Evolutionary conservation across 2,797 vertebrate genomes (phyloP), one percentile per base, ranked within the genome.

Genomic region (Pristis pectinata): DNA sequence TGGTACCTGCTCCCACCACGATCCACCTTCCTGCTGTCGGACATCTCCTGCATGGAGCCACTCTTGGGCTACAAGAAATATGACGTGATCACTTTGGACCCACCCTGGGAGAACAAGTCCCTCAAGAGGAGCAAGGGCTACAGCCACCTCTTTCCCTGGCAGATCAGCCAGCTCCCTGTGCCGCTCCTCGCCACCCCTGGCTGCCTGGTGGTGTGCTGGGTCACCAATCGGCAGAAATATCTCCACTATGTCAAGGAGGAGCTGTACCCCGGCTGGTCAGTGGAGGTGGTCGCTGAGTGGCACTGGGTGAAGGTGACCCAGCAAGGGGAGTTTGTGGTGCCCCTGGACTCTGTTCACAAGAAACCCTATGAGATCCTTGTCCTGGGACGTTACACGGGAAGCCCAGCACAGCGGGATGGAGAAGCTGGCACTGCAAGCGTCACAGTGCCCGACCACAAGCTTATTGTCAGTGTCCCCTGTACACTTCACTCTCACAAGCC

Each of bases 101-200:
- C 99, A 94, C 99, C 98, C 0, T 99, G 99, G 99, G 98, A 99
- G 97, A 99, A 99, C 96, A 99, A 99, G 96, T 99, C 99, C 8
- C 97, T 99, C 95, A 99, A 99, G 97, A 98, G 99, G 96, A 99
- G 98, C 96, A 98, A 97, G 94, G 98, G 98, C 95, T 99, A 99
- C 95, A 96, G 95, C 95, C 97, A 96, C 95, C 97, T 99, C 95
- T 97, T 98, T 9, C 97, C 97, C 0, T 96, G 97, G 92, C 98
- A 99, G 96, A 97, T 99, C 96, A 98, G 98, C 95, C 96, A 96
- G 82, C 97, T 99, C 95, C 98, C 98, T 30, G 6, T 99, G 1
- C 96, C 98, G 59, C 95, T 95, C 0, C 95, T 99, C 96, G 97
- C 98, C 1, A 97, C 98, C 91, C 96, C 97, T 0, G 95, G 97